Evolutionary conservation across 2,797 vertebrate genomes (phyloP).

Genomic region (Anguilla obscura): DNA sequence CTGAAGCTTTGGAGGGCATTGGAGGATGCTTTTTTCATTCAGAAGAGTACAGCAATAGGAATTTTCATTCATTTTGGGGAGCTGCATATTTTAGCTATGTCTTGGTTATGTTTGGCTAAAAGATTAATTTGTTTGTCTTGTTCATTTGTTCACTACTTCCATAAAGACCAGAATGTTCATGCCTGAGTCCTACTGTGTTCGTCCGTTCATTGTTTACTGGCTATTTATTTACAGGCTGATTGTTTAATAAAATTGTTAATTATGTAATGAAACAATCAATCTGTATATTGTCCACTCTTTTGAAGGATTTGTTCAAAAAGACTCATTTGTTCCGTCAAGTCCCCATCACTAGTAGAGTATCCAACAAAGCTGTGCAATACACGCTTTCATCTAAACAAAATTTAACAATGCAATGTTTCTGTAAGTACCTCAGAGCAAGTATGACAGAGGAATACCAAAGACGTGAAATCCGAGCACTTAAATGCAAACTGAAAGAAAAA

Average conservation of each 20-base stretch:
- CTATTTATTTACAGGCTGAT: no score
- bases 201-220: no score
- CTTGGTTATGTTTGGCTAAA: not conserved
- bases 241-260: no score
- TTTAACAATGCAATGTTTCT: constrained; percentile 3
- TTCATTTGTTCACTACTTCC: no score
- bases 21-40: not conserved
- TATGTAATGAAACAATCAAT: no score
- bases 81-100: no score
- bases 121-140: not conserved
- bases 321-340: not conserved
- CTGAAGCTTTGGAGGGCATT: not conserved
- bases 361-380: not conserved
- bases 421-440: constrained; percentile 22
- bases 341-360: not conserved
- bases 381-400: not conserved
- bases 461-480: not conserved
- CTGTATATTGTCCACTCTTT: no score
- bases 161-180: no score
- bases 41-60: no score
- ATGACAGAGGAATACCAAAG: not conserved
- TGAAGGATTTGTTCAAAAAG: not conserved
- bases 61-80: no score
- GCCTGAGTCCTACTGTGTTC: no score
- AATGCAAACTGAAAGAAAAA: constrained; percentile 11